Percentiles rank a stretch among this genome's conserved stretches.
Evolutionary conservation across 2,888 invertebrate species (phyloP).

Genomic region (Lepidocyrtoides sp.): DNA sequence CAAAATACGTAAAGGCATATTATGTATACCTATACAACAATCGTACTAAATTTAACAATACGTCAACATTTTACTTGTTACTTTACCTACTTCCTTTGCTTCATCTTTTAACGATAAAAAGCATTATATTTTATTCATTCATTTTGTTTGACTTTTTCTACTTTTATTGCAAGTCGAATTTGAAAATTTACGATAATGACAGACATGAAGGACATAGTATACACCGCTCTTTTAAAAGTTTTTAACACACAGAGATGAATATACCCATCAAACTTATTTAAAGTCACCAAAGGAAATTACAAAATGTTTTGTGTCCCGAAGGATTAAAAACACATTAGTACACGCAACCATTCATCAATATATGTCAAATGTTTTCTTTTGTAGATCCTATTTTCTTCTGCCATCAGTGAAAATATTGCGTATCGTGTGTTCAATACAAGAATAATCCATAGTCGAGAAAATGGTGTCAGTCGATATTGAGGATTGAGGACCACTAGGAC

Average conservation of each 20-base stretch:
- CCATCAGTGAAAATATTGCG: too few species aligned
- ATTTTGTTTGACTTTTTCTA: not conserved
- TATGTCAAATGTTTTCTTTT: too few species aligned
- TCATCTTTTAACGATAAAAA: not conserved
- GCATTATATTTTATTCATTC: not conserved
- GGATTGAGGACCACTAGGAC: too few species aligned
- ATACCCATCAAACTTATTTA: not conserved
- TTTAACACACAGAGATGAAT: too few species aligned
- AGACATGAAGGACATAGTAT: not conserved
- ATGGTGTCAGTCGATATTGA: too few species aligned
- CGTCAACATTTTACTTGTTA: too few species aligned
- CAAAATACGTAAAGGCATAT: not conserved
- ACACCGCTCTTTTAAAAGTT: too few species aligned
- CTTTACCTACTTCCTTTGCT: not conserved
- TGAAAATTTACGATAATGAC: not conserved
- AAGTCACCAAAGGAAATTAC: not conserved
- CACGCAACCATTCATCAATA: not conserved
- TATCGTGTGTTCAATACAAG: too few species aligned
- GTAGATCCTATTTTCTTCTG: too few species aligned
- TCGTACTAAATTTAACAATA: not conserved
- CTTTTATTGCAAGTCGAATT: not conserved
- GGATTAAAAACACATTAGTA: not conserved
- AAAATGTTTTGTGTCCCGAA: not conserved
- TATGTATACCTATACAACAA: not conserved
- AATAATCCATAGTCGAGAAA: too few species aligned